Percentiles rank a stretch among this genome's conserved stretches.
Conservation (phyloP, 30 jellyfish, hydroid and myxozoan genomes). For the Aurelia aurita complex sp. Pacific region DNA sequence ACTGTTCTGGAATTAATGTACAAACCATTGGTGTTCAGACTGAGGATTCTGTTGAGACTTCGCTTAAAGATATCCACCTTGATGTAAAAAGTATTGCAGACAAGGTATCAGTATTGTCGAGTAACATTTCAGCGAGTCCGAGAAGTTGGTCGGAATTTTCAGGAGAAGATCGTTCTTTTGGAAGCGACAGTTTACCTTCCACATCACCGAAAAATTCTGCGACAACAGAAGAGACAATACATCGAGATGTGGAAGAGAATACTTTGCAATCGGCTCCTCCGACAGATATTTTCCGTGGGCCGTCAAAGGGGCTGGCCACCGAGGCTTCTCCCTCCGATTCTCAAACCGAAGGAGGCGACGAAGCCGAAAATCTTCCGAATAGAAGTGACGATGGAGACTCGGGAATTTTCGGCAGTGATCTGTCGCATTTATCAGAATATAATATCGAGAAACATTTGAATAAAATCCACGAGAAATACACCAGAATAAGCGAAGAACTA, state of each 20-base stretch:
- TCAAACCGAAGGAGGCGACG: neutral
- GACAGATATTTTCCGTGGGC: neutral
- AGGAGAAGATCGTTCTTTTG: slow-evolving; percentile 10
- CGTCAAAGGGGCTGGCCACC: neutral
- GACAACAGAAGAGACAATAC: neutral
- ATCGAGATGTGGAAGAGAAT: neutral
- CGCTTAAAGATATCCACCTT: slow-evolving; percentile 21
- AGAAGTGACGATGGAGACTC: slow-evolving; percentile 48
- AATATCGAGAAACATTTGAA: slow-evolving; percentile 40
- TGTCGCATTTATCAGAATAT: slow-evolving; percentile 9
- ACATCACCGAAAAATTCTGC: neutral
- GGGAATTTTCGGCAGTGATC: slow-evolving; percentile 32
- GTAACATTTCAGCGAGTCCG: neutral
- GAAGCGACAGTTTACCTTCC: slow-evolving; percentile 1
- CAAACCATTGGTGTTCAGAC: slow-evolving; percentile 2
- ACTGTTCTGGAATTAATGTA: neutral
- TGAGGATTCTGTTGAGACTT: slow-evolving; percentile 15
- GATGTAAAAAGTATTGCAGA: slow-evolving; percentile 56
- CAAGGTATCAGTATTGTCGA: slow-evolving; percentile 20
- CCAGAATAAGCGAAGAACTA: slow-evolving; percentile 39
- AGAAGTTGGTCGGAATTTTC: slow-evolving; percentile 27
- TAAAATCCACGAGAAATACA: slow-evolving; percentile 49
- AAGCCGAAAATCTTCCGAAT: neutral
- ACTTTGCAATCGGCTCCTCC: neutral
- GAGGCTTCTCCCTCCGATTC: neutral